A percentile compares a stretch with the other conserved stretches of the same genome.
These are phyloP conservation scores for Himantopus leucocephalus DNA, from an alignment of 2,113 vertebrate species.

Conservation along the genomic window DNA sequence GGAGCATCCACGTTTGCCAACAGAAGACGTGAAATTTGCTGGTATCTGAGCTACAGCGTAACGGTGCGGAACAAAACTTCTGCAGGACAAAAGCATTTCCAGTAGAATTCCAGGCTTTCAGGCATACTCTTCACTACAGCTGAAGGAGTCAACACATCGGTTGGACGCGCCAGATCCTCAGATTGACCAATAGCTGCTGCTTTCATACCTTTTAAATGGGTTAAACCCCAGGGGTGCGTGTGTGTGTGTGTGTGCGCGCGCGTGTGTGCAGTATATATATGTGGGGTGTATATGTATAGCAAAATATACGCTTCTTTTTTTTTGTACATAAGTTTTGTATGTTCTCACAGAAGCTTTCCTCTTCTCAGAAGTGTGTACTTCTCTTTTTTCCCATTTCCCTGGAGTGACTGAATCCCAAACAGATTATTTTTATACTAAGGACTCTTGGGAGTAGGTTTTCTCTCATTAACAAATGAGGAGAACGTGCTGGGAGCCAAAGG, in stretches of 20 bases:
- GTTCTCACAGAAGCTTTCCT: slow-evolving; percentile 73
- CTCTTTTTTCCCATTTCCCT: background rate
- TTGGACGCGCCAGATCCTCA: slow-evolving; percentile 81
- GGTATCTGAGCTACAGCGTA: slow-evolving; percentile 45
- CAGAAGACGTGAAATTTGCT: background rate
- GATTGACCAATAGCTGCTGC: slow-evolving; percentile 97
- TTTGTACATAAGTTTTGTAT: slow-evolving; percentile 79
- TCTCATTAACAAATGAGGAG: slow-evolving; percentile 33
- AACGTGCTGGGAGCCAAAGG: slow-evolving; percentile 45
- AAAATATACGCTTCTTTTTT: slow-evolving; percentile 1
- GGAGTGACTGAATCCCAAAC: slow-evolving; percentile 23
- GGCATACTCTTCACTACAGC: slow-evolving; percentile 70
- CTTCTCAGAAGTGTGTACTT: slow-evolving; percentile 68
- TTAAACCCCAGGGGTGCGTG: slow-evolving; percentile 69
- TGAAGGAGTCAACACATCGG: slow-evolving; percentile 76
- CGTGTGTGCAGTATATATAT: background rate
- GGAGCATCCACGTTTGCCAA: slow-evolving; percentile 20
- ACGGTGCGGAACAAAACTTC: background rate
- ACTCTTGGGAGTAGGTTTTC: slow-evolving; percentile 57
- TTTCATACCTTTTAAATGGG: slow-evolving; percentile 80
- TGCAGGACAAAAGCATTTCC: slow-evolving; percentile 8
- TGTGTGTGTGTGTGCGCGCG: background rate
- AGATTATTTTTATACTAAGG: slow-evolving; percentile 56
- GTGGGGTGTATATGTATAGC: background rate
- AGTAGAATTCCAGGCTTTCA: slow-evolving; percentile 74